Percentiles rank a stretch among this genome's conserved stretches.
Evolutionary conservation across 2,113 vertebrate species (phyloP).

Genomic region (Azemiops feae): DNA sequence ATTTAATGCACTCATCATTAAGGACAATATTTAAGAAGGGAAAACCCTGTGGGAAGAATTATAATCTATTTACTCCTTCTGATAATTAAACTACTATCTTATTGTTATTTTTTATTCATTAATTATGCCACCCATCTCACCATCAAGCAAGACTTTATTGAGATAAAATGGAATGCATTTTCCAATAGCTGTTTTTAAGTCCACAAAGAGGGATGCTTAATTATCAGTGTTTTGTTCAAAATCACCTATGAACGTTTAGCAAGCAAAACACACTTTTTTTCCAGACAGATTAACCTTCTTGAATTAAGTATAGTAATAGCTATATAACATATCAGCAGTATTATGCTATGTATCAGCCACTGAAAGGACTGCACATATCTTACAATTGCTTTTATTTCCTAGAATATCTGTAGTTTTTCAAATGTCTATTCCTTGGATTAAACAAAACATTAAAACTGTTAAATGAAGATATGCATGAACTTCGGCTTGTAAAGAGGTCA

Average conservation of each 20-base stretch:
- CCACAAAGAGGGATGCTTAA: conserved; percentile 14
- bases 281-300: fast-evolving
- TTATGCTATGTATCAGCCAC: background rate
- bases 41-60: background rate
- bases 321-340: background rate
- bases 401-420: conserved; percentile 29
- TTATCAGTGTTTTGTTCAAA: conserved; percentile 7
- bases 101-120: background rate
- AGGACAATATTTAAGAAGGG: background rate
- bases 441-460: conserved; percentile 17
- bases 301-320: background rate
- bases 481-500: conserved; percentile 15
- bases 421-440: background rate
- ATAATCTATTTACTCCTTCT: background rate
- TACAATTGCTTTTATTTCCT: conserved; percentile 14
- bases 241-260: background rate
- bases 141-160: background rate
- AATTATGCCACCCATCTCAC: background rate
- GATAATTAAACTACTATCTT: background rate
- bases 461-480: conserved; percentile 11
- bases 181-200: background rate
- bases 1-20: background rate
- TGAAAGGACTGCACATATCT: conserved; percentile 33
- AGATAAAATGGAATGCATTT: background rate
- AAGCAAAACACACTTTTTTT: background rate